A percentile compares a stretch with the other conserved stretches of the same genome.
Conservation (phyloP, 2,888 invertebrate species). For the Stenolophus ochropezus region DNA sequence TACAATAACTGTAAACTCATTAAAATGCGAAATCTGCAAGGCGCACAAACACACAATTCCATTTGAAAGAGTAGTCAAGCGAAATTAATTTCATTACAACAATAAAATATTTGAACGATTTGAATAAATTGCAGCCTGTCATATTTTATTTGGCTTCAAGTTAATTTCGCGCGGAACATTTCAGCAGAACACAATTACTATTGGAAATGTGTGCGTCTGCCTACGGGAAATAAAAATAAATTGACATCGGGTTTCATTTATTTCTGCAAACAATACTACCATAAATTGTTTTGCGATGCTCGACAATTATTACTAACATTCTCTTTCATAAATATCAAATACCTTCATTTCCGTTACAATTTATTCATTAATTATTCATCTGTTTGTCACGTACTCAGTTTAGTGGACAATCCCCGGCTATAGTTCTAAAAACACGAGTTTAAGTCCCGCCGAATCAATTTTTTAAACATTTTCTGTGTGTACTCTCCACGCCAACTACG, state of each 20-base stretch:
- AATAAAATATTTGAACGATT: conserved; percentile 3
- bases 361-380: conserved; percentile 12
- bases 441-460: no score
- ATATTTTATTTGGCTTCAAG: conserved; percentile 30
- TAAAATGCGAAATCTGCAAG: neutral
- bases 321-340: conserved; percentile 5
- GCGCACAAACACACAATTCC: neutral
- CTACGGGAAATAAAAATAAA: conserved; percentile 37
- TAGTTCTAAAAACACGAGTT: no score
- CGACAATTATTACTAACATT: conserved; percentile 10
- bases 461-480: no score
- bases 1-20: neutral
- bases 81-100: conserved; percentile 25
- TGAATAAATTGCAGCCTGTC: conserved; percentile 7
- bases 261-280: conserved; percentile 2
- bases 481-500: no score
- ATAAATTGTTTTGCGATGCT: conserved; percentile 15
- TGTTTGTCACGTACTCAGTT: no score
- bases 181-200: conserved; percentile 20
- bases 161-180: conserved; percentile 10
- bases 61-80: neutral
- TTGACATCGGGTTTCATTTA: conserved; percentile 32
- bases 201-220: conserved; percentile 13
- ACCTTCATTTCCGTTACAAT: neutral
- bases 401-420: no score